phyloP scores from a whole-genome alignment of 2,888 invertebrate genomes.

The Melinaea marsaeus region DNA sequence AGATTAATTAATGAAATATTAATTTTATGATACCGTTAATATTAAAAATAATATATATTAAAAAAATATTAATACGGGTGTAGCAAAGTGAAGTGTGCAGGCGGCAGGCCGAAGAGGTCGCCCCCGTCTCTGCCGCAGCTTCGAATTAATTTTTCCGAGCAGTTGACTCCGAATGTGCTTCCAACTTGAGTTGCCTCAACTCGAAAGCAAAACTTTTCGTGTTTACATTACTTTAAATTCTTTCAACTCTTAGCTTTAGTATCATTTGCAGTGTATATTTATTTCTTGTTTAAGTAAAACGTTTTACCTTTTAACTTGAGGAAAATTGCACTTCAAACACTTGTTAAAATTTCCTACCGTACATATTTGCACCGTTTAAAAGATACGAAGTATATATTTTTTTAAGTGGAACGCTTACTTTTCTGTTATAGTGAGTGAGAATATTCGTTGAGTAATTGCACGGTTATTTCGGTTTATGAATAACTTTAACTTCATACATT shows the following conservation, averaged over 20 bases:
- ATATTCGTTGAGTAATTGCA: slow-evolving; percentile 4
- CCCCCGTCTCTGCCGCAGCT: slow-evolving; percentile 52
- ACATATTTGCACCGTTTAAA: slow-evolving; percentile 29
- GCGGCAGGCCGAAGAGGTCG: slow-evolving; percentile 28
- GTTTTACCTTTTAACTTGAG: slow-evolving; percentile 40
- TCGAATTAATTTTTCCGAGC: slow-evolving; percentile 74
- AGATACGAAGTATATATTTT: slow-evolving; percentile 29
- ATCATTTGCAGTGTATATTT: slow-evolving; percentile 54
- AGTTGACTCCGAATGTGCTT: slow-evolving; percentile 75
- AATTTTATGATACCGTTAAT: neutral
- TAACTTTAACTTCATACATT: slow-evolving; percentile 11
- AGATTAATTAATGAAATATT: neutral
- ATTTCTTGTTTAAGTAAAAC: slow-evolving; percentile 46
- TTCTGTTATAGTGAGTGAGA: slow-evolving; percentile 11
- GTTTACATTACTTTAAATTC: slow-evolving; percentile 73
- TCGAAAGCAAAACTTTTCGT: slow-evolving; percentile 73
- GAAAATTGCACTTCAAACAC: slow-evolving; percentile 41
- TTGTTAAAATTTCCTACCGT: slow-evolving; percentile 35
- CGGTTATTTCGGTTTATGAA: slow-evolving; percentile 12
- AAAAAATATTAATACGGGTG: no score
- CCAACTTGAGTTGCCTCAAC: slow-evolving; percentile 69
- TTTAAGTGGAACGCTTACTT: slow-evolving; percentile 16
- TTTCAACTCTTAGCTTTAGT: slow-evolving; percentile 66
- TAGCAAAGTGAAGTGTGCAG: slow-evolving; percentile 8
- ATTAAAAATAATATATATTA: neutral